These are phyloP conservation scores for Paraescarpia echinospica DNA, from an alignment of 1,140 invertebrate genomes.

Conservation along the genomic window DNA sequence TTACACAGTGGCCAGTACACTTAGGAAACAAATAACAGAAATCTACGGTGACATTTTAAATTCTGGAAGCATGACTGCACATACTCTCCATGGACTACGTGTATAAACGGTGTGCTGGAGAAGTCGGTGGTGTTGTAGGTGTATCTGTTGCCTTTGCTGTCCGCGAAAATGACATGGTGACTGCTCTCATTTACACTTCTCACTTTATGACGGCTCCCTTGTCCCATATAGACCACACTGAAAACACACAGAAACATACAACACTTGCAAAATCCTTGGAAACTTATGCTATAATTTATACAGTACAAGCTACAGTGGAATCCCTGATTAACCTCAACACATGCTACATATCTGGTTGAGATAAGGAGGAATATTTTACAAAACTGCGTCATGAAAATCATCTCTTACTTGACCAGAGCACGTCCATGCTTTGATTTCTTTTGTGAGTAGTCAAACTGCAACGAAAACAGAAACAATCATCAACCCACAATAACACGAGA, in stretches of 20 bases:
- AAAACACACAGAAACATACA: background rate
- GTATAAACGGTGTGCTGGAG: background rate
- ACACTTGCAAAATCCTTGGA: background rate
- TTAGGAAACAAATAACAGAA: background rate
- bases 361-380: background rate
- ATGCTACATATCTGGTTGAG: background rate
- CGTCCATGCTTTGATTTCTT: background rate
- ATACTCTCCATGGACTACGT: background rate
- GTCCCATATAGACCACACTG: constrained; percentile 16
- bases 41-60: background rate
- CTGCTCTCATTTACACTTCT: background rate
- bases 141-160: background rate
- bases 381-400: background rate
- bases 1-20: background rate
- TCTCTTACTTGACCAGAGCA: background rate
- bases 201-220: background rate
- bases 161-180: background rate
- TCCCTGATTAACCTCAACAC: background rate
- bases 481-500: background rate
- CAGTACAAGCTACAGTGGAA: background rate
- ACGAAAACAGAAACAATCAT: background rate
- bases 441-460: constrained; percentile 21
- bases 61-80: background rate
- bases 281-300: background rate
- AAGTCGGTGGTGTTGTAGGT: background rate